These are phyloP conservation scores for Acrocephalus arundinaceus DNA, from an alignment of 2,113 vertebrate species.

Conservation along the genomic window DNA sequence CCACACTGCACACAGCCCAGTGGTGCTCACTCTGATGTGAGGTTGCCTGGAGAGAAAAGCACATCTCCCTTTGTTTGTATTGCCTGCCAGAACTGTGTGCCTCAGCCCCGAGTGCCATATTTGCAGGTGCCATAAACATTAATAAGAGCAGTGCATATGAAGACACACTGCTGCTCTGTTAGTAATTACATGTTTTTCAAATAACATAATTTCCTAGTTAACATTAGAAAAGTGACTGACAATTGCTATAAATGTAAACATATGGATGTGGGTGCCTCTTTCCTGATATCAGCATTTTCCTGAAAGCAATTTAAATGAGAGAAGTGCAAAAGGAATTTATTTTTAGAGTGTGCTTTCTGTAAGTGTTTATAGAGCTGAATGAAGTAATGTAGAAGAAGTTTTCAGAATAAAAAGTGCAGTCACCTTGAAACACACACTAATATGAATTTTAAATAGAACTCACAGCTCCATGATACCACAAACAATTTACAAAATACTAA, in stretches of 20 bases:
- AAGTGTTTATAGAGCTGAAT: slow-evolving; percentile 29
- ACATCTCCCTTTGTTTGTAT: neutral
- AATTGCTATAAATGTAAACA: slow-evolving; percentile 54
- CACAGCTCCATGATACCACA: neutral
- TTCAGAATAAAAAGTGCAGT: slow-evolving; percentile 16
- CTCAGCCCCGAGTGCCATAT: neutral
- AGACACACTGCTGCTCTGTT: neutral
- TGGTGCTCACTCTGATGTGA: neutral
- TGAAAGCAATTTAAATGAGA: slow-evolving; percentile 47
- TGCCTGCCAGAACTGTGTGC: neutral
- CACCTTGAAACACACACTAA: slow-evolving; percentile 38
- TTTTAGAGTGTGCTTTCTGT: slow-evolving; percentile 42
- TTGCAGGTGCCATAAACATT: neutral
- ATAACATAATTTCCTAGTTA: slow-evolving; percentile 32
- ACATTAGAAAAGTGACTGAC: slow-evolving; percentile 20
- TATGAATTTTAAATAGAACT: slow-evolving; percentile 28
- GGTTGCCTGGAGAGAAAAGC: neutral
- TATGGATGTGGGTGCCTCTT: slow-evolving; percentile 53
- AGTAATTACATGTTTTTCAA: slow-evolving; percentile 46
- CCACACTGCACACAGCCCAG: accelerated
- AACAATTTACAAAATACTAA: neutral
- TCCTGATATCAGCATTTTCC: slow-evolving; percentile 51
- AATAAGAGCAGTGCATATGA: neutral
- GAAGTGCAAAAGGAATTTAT: slow-evolving; percentile 38
- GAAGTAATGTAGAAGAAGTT: slow-evolving; percentile 37